Evolutionary conservation across 2,797 vertebrate genomes (phyloP).

Genomic region (Tachyglossus aculeatus): DNA sequence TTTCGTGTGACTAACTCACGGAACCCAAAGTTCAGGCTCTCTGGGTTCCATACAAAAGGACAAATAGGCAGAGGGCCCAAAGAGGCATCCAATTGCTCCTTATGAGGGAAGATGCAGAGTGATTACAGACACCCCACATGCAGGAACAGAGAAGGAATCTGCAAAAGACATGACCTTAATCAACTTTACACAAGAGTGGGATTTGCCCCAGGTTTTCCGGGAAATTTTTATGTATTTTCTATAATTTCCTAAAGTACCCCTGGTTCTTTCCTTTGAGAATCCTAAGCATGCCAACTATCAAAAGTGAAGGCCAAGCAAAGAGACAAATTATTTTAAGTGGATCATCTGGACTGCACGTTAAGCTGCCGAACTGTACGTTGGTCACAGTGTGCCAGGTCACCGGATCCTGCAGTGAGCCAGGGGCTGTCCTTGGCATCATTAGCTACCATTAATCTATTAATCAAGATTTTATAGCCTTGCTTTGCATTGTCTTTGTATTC

Average conservation of each 20-base stretch:
- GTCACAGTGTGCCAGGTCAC: neutral
- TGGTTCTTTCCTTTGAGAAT: neutral
- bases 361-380: neutral
- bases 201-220: too few species aligned
- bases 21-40: too few species aligned
- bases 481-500: conserved; percentile 7
- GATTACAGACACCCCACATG: too few species aligned
- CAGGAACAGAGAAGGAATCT: too few species aligned
- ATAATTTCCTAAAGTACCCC: neutral
- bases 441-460: conserved; percentile 28
- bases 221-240: neutral
- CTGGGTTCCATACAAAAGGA: too few species aligned
- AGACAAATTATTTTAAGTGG: neutral
- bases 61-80: too few species aligned
- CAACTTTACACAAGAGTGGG: too few species aligned
- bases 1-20: too few species aligned
- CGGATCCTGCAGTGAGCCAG: neutral
- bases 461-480: neutral
- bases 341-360: neutral
- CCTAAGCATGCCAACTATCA: neutral
- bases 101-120: too few species aligned
- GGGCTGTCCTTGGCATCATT: neutral
- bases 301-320: neutral
- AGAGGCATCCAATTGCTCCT: too few species aligned
- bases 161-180: too few species aligned